These are phyloP conservation scores for Argyra leucocephala DNA, from an alignment of 2,888 invertebrate species.

Conservation along the genomic window DNA sequence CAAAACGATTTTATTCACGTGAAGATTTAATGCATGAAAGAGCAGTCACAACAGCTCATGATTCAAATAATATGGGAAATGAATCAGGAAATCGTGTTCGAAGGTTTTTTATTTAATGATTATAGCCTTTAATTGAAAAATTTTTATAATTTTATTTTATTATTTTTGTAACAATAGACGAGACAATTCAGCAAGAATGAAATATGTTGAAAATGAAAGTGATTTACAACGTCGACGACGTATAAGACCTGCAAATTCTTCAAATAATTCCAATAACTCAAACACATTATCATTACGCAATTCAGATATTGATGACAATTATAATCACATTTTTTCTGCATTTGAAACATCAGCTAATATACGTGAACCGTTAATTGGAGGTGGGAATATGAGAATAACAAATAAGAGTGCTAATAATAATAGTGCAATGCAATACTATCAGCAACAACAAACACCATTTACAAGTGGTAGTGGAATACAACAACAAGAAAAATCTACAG, in stretches of 20 bases:
- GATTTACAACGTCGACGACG: slow-evolving; percentile 21
- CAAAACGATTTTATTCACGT: slow-evolving; percentile 51
- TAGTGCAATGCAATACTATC: slow-evolving; percentile 14
- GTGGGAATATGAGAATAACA: slow-evolving; percentile 13
- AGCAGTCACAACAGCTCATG: slow-evolving; percentile 61
- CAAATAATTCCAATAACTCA: neutral
- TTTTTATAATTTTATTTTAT: slow-evolving; percentile 7
- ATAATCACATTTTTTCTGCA: no score
- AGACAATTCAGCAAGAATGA: slow-evolving; percentile 22
- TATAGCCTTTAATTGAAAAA: no score
- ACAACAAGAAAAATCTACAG: slow-evolving; percentile 4
- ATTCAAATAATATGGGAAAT: slow-evolving; percentile 29
- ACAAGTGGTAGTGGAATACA: no score
- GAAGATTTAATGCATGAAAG: slow-evolving; percentile 67
- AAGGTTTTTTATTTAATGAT: no score
- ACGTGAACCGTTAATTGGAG: slow-evolving; percentile 7
- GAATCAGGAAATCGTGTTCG: neutral
- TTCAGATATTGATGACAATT: neutral
- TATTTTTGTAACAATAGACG: slow-evolving; percentile 15
- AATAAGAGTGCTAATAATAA: slow-evolving; percentile 20
- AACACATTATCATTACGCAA: neutral
- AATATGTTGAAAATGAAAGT: slow-evolving; percentile 23
- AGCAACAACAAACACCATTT: slow-evolving; percentile 15
- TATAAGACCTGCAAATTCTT: slow-evolving; percentile 8
- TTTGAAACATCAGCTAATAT: no score